Evolutionary conservation across 2,888 invertebrate genomes (phyloP).

Genomic region (Gymnoscelis rufifasciata): DNA sequence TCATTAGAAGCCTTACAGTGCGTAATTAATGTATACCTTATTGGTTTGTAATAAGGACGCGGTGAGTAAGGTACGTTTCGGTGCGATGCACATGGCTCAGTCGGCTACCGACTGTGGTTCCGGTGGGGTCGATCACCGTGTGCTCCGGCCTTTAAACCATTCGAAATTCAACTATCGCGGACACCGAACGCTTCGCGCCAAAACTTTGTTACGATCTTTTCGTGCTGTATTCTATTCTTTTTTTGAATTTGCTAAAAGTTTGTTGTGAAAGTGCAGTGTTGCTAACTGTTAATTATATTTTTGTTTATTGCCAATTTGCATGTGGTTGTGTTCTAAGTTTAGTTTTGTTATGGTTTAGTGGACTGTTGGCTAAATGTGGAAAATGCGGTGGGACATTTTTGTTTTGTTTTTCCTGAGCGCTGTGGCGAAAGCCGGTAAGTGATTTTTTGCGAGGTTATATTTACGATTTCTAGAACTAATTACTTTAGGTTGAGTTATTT

Average conservation of each 20-base stretch:
- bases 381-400: conserved; percentile 57
- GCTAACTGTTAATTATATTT: conserved; percentile 9
- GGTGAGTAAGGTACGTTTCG: conserved; percentile 55
- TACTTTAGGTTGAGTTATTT: background rate
- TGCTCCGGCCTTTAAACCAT: conserved; percentile 60
- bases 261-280: conserved; percentile 23
- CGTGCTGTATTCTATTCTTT: conserved; percentile 25
- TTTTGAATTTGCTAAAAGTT: conserved; percentile 15
- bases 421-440: conserved; percentile 57
- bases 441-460: conserved; percentile 11
- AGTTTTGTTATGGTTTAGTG: conserved; percentile 38
- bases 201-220: conserved; percentile 33
- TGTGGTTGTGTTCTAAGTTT: conserved; percentile 26
- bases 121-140: conserved; percentile 78
- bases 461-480: background rate
- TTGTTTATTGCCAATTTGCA: conserved; percentile 20
- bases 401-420: conserved; percentile 48
- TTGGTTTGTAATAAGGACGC: conserved; percentile 28
- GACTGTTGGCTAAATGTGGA: conserved; percentile 41
- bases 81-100: conserved; percentile 72
- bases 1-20: conserved; percentile 42
- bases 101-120: conserved; percentile 76
- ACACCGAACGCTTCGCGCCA: conserved; percentile 56
- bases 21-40: conserved; percentile 26
- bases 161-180: conserved; percentile 49